These are phyloP conservation scores for Telmatherina bonti DNA, from an alignment of 2,797 vertebrate species.

Conservation along the genomic window DNA sequence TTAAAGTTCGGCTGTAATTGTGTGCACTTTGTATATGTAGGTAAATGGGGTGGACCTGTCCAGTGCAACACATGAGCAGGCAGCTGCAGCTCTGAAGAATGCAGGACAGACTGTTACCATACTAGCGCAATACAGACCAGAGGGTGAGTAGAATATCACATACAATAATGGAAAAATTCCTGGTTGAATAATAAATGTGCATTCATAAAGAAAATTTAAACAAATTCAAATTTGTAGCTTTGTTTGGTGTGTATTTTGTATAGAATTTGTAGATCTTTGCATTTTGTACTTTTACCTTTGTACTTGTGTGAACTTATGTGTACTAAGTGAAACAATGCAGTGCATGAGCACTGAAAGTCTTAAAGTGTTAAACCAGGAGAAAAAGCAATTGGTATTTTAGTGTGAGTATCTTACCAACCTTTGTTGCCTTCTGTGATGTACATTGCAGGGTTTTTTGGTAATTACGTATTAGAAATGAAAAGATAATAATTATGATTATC, in stretches of 20 bases:
- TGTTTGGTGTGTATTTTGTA: background rate
- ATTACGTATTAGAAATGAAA: background rate
- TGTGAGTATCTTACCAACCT: background rate
- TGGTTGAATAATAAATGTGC: background rate
- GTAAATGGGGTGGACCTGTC: slow-evolving; percentile 95
- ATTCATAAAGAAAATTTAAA: background rate
- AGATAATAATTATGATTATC: background rate
- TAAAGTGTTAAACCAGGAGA: background rate
- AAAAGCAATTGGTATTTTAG: background rate
- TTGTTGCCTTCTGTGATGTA: background rate
- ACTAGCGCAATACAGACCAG: slow-evolving; percentile 93
- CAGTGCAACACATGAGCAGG: slow-evolving; percentile 95
- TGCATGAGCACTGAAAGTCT: background rate
- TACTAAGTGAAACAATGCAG: background rate
- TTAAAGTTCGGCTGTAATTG: slow-evolving; percentile 1
- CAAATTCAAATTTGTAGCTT: too few relatives aligned
- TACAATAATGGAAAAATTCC: background rate
- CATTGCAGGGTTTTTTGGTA: too few relatives aligned
- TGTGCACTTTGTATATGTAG: slow-evolving; percentile 72
- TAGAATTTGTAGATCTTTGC: too few relatives aligned
- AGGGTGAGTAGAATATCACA: slow-evolving; percentile 84
- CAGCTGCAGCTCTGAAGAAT: slow-evolving; percentile 94
- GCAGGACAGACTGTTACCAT: slow-evolving; percentile 95
- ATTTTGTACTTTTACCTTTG: too few relatives aligned
- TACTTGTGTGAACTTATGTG: too few relatives aligned